Conservation (phyloP, 1,140 invertebrate genomes). For the Drosophila parvula region DNA sequence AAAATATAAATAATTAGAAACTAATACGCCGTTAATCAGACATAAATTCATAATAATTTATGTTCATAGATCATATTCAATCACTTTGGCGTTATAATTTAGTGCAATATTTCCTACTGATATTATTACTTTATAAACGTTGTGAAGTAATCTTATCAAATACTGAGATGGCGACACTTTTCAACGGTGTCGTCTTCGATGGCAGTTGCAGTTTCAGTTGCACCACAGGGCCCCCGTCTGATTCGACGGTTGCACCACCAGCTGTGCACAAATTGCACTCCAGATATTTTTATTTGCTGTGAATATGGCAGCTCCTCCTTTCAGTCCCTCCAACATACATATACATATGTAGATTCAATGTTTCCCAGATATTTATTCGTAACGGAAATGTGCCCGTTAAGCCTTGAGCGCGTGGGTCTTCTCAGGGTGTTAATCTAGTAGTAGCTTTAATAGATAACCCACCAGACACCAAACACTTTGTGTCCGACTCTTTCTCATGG, state of each 20-base stretch:
- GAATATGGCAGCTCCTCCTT: slow-evolving; percentile 61
- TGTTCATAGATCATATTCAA: background rate
- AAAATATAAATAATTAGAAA: no score
- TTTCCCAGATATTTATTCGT: slow-evolving; percentile 39
- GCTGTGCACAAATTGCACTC: slow-evolving; percentile 80
- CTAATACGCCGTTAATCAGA: no score
- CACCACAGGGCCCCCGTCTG: slow-evolving; percentile 65
- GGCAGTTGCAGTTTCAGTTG: slow-evolving; percentile 39
- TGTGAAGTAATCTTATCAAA: background rate
- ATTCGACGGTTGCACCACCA: slow-evolving; percentile 76
- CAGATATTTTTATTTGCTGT: slow-evolving; percentile 83
- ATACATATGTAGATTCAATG: slow-evolving; percentile 8
- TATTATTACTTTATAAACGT: background rate
- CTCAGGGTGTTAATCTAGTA: slow-evolving; percentile 70
- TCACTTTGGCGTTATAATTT: background rate
- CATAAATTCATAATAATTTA: no score
- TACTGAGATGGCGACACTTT: background rate
- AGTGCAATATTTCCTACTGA: background rate
- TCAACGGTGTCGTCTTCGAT: slow-evolving; percentile 19
- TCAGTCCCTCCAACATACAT: slow-evolving; percentile 7
- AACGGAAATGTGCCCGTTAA: slow-evolving; percentile 50
- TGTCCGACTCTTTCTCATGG: slow-evolving; percentile 61
- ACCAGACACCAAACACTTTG: slow-evolving; percentile 68
- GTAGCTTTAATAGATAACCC: slow-evolving; percentile 83
- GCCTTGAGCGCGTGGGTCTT: slow-evolving; percentile 31